phyloP scores from a whole-genome alignment of 1,140 invertebrate species.

The Monochamus saltuarius region DNA sequence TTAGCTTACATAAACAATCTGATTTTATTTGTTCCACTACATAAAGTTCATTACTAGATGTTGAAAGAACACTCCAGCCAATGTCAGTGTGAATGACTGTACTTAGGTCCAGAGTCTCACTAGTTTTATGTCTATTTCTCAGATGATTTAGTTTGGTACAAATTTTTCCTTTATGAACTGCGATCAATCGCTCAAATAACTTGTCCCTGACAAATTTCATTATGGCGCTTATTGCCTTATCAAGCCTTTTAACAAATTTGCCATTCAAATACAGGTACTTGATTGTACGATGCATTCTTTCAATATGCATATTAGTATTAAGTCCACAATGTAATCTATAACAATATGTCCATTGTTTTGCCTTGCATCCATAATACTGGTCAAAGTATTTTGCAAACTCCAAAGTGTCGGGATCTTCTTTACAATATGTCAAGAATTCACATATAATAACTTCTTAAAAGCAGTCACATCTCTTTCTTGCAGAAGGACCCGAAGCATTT shows the following conservation, averaged over 20 bases:
- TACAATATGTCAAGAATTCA: slow-evolving; percentile 13
- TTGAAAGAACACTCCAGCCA: slow-evolving; percentile 14
- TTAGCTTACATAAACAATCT: neutral
- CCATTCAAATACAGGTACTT: slow-evolving; percentile 24
- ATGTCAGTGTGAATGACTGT: no score
- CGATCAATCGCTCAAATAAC: slow-evolving; percentile 16
- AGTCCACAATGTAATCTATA: slow-evolving; percentile 14
- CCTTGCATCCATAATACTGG: slow-evolving; percentile 13
- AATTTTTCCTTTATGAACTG: slow-evolving; percentile 16
- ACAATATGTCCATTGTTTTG: slow-evolving; percentile 17
- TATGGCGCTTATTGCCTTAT: slow-evolving; percentile 9
- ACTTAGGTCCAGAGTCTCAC: no score
- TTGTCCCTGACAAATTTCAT: slow-evolving; percentile 25
- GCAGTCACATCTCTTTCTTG: slow-evolving; percentile 18
- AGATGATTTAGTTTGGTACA: no score
- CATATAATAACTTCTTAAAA: slow-evolving; percentile 17
- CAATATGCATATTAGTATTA: slow-evolving; percentile 26
- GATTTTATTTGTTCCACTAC: slow-evolving; percentile 9
- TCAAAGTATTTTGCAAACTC: slow-evolving; percentile 19
- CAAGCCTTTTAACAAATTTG: slow-evolving; percentile 20
- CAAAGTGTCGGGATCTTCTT: slow-evolving; percentile 3
- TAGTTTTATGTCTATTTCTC: no score
- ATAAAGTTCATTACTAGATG: slow-evolving; percentile 15
- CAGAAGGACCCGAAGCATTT: slow-evolving; percentile 12
- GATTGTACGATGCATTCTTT: slow-evolving; percentile 18